Base-by-base conservation (phyloP, 2,113 vertebrate genomes). In the Diadophis punctatus region DNA sequence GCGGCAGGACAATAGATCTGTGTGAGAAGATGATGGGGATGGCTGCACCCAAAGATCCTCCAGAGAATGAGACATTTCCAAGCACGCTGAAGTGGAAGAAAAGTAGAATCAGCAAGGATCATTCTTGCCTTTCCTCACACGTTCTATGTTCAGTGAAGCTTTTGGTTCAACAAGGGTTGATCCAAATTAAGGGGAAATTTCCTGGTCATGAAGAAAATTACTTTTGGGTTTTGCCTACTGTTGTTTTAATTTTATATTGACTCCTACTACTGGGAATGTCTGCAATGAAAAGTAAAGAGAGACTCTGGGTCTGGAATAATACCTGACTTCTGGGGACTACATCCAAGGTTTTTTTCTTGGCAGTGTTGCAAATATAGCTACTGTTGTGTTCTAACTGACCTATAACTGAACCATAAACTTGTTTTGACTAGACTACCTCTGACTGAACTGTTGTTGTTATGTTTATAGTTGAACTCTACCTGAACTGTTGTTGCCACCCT, bases 1-100 rank as follows among this genome's bases (percentile, higher is more conserved):
- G 53, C 25, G 90, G 90, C 53, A 55, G 90, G 87, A 22, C 23
- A 1, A 3, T 18, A 87, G 63, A 8, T 25, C n/a, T 20, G 4
- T 6, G 2, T 25, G 49, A 30, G 46, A 94, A 92, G 53, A 51
- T 8, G 18, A 87, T 34, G 9, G 93, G 0, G 95, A 97, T 52
- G 97, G 95, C 91, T 92, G 93, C 43, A 96, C 94, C 7, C 95
- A 96, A 22, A 98, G 96, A 90, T 98, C 97, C 93, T 98, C 98
- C 97, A 98, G 97, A 55, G 98, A 98, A 90, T 87, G 95, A 92
- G 95, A 98, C 88, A 92, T 91, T 94, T 96, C 97, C 63, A 93
- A 27, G 49, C 46, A 94, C 89, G 94, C 96, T 96, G 90, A 30
- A 51, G 5, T 63, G 49, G 30, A 25, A 51, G 30, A 58, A 34